Conservation (phyloP, 2,888 invertebrate species). For the Formica aserva region DNA sequence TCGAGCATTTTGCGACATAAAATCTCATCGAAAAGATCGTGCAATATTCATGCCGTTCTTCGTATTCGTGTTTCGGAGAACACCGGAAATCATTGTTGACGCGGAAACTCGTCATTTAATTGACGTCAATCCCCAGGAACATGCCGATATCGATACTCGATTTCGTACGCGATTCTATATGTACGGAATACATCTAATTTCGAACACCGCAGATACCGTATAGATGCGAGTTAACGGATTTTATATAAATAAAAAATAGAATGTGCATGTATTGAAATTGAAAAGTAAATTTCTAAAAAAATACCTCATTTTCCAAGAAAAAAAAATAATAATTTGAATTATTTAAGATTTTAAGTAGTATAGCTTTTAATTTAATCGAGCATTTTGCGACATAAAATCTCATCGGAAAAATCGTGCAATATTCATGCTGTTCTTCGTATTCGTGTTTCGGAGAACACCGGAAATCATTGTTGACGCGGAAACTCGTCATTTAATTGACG, state of each 20-base stretch:
- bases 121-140: constrained; percentile 64
- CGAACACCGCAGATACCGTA: constrained; percentile 70
- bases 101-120: constrained; percentile 62
- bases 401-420: background rate
- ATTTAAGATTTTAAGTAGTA: background rate
- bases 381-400: background rate
- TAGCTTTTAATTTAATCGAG: background rate
- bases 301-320: background rate
- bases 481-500: constrained; percentile 64
- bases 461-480: constrained; percentile 31
- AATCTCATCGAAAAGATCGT: background rate
- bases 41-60: background rate
- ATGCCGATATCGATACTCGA: constrained; percentile 47
- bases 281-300: background rate
- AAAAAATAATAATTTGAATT: background rate
- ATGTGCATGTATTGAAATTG: background rate
- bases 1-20: background rate
- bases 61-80: background rate
- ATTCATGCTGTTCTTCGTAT: background rate
- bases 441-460: background rate
- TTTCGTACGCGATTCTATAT: constrained; percentile 39
- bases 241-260: too few species aligned
- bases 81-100: constrained; percentile 25
- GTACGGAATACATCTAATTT: constrained; percentile 62
- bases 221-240: background rate